Evolutionary conservation across 2,888 invertebrate genomes (phyloP).

Genomic region (Lacanobia oleracea): DNA sequence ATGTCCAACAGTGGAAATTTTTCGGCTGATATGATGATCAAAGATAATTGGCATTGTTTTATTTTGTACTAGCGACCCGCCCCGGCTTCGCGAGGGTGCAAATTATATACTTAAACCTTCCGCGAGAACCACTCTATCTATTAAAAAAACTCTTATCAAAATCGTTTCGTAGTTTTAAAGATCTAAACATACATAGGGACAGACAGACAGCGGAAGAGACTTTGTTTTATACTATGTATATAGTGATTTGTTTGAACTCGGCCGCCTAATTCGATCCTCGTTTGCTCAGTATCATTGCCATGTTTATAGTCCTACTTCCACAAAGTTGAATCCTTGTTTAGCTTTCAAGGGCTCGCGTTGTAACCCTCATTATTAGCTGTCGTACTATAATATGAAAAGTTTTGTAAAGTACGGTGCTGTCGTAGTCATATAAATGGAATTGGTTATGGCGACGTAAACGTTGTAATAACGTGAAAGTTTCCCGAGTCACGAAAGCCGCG

Average conservation of each 20-base stretch:
- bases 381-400: slow-evolving; percentile 77
- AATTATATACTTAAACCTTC: too few species aligned
- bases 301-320: slow-evolving; percentile 72
- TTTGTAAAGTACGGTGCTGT: slow-evolving; percentile 71
- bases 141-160: too few species aligned
- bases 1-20: too few species aligned
- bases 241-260: slow-evolving; percentile 24
- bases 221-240: too few species aligned
- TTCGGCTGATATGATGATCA: too few species aligned
- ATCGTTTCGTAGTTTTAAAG: too few species aligned
- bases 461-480: slow-evolving; percentile 81
- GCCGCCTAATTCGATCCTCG: slow-evolving; percentile 66
- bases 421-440: slow-evolving; percentile 77
- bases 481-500: slow-evolving; percentile 80
- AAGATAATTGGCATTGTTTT: slow-evolving; percentile 4
- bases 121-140: too few species aligned
- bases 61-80: too few species aligned
- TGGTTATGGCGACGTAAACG: slow-evolving; percentile 81
- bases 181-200: too few species aligned
- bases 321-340: slow-evolving; percentile 72
- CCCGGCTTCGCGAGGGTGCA: too few species aligned
- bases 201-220: too few species aligned
- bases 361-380: slow-evolving; percentile 76
- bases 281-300: slow-evolving; percentile 67
- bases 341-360: slow-evolving; percentile 74